Evolutionary conservation across 1,140 invertebrate genomes (phyloP).

Genomic region (Heliconius hewitsoni): DNA sequence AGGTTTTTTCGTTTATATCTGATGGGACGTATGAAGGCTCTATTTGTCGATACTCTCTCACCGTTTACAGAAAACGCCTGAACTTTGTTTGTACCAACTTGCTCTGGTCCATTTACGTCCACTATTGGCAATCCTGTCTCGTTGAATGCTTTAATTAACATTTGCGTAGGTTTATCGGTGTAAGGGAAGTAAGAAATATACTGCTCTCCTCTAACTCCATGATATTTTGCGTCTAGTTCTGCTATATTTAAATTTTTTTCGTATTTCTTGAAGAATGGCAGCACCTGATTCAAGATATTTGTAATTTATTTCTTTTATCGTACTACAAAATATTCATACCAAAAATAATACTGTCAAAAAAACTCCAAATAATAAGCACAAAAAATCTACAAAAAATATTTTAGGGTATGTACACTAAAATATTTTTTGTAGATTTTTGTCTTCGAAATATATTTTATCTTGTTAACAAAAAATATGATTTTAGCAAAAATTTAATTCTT

Average conservation of each 20-base stretch:
- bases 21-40: slow-evolving; percentile 88
- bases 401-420: too few relatives aligned
- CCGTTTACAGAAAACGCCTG: slow-evolving; percentile 83
- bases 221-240: slow-evolving; percentile 76
- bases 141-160: slow-evolving; percentile 81
- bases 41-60: slow-evolving; percentile 86
- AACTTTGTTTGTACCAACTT: slow-evolving; percentile 82
- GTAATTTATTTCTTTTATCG: too few relatives aligned
- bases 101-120: slow-evolving; percentile 81
- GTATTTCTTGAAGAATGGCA: slow-evolving; percentile 91
- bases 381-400: too few relatives aligned
- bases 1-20: slow-evolving; percentile 86
- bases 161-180: slow-evolving; percentile 80
- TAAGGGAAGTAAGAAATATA: slow-evolving; percentile 83
- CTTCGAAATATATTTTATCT: too few relatives aligned
- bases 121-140: slow-evolving; percentile 80
- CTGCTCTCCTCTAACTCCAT: slow-evolving; percentile 82
- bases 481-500: too few relatives aligned
- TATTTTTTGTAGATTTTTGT: too few relatives aligned
- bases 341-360: too few relatives aligned
- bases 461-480: too few relatives aligned
- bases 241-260: slow-evolving; percentile 84
- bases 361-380: too few relatives aligned
- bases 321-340: too few relatives aligned
- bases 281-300: slow-evolving; percentile 68